Base-by-base conservation (phyloP, 2,888 invertebrate species). In the Drosophila vallismaia region DNA sequence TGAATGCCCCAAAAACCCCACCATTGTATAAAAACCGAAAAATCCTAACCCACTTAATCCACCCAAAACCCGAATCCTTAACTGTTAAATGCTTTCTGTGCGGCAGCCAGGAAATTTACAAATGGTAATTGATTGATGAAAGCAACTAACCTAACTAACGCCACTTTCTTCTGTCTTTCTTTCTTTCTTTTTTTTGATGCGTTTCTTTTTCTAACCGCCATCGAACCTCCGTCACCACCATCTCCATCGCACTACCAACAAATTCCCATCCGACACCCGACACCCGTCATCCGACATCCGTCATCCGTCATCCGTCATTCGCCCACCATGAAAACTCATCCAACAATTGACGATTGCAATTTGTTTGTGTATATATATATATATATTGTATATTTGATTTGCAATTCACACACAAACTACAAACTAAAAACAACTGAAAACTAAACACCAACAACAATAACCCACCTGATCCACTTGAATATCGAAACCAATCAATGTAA, bases 61-160 rank as follows among this genome's bases (percentile, higher is more conserved):
- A 42, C 28, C 63, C 36, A 31, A 14, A 24, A 24, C n/a, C n/a
- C 24, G 12, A 45, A 50, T 28, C 36, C 40, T 53, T 12, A 52
- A 36, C 42, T 57, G 19, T 19, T 42, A 19, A 42, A 42, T 42
- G 57, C 49, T 12, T 55, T 54, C 49, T 33, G 10, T 53, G 56
- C 71, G 40, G 88, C 90, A 91, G 91, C 91, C 77, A 88, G 91
- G 91, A 91, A 91, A 87, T 89, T 91, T 88, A 86, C 86, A 79
- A 90, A 89, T 83, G 91, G 90, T 90, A 90, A 91, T 78, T 87
- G 79, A 84, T 75, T 60, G 14, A 53, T 40, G 80, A 78, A 72
- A 76, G 76, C 78, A 64, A 82, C 77, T 86, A 88, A 90, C 84
- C 79, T 80, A 81, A 89, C 82, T 90, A 88, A 87, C 86, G 76